Percentiles rank a stretch among this genome's conserved stretches.
Conservation (phyloP, 2,888 invertebrate genomes). For the Cotesia congregata region DNA sequence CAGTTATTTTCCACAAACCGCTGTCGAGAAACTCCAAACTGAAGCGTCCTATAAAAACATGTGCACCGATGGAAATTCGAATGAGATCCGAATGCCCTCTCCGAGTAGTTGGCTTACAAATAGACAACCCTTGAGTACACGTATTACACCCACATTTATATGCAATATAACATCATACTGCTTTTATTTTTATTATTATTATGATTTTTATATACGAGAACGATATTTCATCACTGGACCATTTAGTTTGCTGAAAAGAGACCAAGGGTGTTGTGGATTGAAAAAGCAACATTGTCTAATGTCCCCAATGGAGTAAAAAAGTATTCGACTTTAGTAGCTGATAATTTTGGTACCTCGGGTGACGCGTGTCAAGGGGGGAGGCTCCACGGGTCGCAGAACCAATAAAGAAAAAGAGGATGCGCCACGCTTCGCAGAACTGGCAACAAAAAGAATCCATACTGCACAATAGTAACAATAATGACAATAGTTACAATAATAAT, state of each 20-base stretch:
- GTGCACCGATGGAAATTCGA: slow-evolving; percentile 35
- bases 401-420: slow-evolving; percentile 34
- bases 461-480: not conserved
- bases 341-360: slow-evolving; percentile 52
- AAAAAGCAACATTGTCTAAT: not conserved
- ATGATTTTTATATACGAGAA: not conserved
- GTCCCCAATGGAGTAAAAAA: slow-evolving; percentile 43
- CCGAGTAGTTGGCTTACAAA: slow-evolving; percentile 14
- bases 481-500: slow-evolving; percentile 8
- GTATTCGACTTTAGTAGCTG: slow-evolving; percentile 53
- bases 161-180: not conserved
- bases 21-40: slow-evolving; percentile 12
- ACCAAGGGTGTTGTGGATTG: not conserved
- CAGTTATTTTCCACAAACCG: not conserved
- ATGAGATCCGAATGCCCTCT: slow-evolving; percentile 6
- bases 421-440: slow-evolving; percentile 46
- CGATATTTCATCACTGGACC: slow-evolving; percentile 52
- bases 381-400: slow-evolving; percentile 11
- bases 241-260: slow-evolving; percentile 43
- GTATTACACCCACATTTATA: not conserved
- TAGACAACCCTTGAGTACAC: slow-evolving; percentile 21
- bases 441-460: slow-evolving; percentile 9
- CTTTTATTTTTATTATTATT: not conserved
- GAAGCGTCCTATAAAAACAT: slow-evolving; percentile 53
- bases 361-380: slow-evolving; percentile 44